Evolutionary conservation across 2,888 invertebrate species (phyloP), one percentile per base, ranked within the genome.

Genomic region (Argynnis bischoffii): DNA sequence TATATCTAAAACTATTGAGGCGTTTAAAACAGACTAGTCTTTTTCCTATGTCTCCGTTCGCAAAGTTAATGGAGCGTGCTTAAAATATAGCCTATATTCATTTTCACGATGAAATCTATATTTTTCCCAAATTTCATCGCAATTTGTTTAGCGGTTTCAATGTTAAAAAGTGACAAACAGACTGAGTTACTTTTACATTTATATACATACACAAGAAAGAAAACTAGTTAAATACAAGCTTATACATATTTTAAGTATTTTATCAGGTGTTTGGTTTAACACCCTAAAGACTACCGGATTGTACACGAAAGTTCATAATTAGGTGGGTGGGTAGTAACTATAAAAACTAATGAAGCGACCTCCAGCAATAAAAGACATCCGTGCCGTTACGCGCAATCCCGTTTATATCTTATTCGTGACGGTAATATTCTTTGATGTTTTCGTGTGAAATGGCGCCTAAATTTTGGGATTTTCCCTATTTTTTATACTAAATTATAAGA

Each of bases 321-420:
- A 82, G 79, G 77, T 78, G 78, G 79, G 78, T 64, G 74, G 77
- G 78, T 72, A 71, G 79, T 78, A 71, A 77, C 79, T 79, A 81
- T 87, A 87, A 87, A 86, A 86, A 83, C 79, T 82, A 86, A 87
- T 81, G 86, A 82, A 77, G 79, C 82, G 78, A 78, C 81, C 79
- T 80, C 80, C 79, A 76, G 74, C 79, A 76, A 80, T 85, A 82
- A 85, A 82, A 81, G 79, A 75, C 81, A 84, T 78, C 78, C 82
- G 83, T 78, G 83, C 78, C 72, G 71, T 80, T 83, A 76, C 69
- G 76, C 79, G 79, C 81, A 81, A 81, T 81, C 78, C 73, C 66
- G 57, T 70, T 72, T 70, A 61, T 72, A 61, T 67, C 70, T 65
- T 68, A 61, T 65, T 63, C 66, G 65, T 66, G 60, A 67, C 56